Evolutionary conservation across 2,888 invertebrate genomes (phyloP).

Genomic region (Mycalesis mineus): DNA sequence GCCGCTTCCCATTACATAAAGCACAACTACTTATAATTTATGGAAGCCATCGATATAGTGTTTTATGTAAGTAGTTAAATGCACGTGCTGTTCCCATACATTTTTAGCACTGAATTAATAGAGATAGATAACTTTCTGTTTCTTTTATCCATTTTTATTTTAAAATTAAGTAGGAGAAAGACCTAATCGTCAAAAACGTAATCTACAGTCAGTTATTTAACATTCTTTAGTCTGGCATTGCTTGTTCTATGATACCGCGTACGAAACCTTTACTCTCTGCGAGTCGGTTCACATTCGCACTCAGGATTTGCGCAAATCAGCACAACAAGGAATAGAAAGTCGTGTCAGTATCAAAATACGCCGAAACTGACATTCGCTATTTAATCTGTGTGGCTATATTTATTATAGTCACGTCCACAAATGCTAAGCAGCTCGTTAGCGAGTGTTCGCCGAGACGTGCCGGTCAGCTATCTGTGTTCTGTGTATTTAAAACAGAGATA

Average conservation of each 20-base stretch:
- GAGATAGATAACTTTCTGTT: neutral
- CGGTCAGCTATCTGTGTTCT: constrained; percentile 30
- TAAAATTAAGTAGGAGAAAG: neutral
- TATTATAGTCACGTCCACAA: constrained; percentile 45
- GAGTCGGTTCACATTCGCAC: constrained; percentile 3
- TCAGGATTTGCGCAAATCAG: constrained; percentile 16
- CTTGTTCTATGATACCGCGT: neutral
- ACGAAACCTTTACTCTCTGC: neutral
- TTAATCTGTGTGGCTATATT: constrained; percentile 46
- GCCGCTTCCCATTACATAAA: constrained; percentile 6
- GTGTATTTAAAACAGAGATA: constrained; percentile 27
- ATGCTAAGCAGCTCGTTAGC: constrained; percentile 55
- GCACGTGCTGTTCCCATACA: no score
- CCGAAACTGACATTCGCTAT: constrained; percentile 32
- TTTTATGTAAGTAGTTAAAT: no score
- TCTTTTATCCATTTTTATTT: no score
- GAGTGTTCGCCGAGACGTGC: constrained; percentile 32
- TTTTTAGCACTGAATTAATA: no score
- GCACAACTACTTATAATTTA: neutral
- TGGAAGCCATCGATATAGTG: no score
- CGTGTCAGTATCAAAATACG: constrained; percentile 31
- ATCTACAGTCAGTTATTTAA: neutral
- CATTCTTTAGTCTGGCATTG: neutral
- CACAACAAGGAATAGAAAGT: constrained; percentile 29
- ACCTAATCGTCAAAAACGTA: neutral